A percentile compares a stretch with the other conserved stretches of the same genome.
These are phyloP conservation scores for Pseudochirops corinnae DNA, from an alignment of 2,797 vertebrate species.

Conservation along the genomic window DNA sequence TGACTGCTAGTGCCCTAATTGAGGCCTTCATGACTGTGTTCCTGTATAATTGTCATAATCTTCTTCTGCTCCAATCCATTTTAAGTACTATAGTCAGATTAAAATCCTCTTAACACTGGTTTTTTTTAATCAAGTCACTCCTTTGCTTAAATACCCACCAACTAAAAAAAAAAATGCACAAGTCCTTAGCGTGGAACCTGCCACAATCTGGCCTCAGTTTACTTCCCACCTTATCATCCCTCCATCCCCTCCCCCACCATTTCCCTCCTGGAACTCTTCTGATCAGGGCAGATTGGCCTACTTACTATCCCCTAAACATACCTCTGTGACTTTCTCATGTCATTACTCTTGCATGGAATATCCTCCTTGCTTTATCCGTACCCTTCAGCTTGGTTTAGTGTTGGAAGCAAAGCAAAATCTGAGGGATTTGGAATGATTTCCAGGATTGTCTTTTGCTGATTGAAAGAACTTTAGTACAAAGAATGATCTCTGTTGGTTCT, in stretches of 20 bases:
- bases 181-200: not conserved
- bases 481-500: constrained; percentile 34
- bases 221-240: not conserved
- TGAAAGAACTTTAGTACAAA: constrained; percentile 35
- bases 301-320: not conserved
- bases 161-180: not conserved
- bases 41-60: not conserved
- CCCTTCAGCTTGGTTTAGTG: not conserved
- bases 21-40: not conserved
- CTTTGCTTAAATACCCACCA: not conserved
- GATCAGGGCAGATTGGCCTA: not conserved
- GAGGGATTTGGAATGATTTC: constrained; percentile 13
- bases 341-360: not conserved
- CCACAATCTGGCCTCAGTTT: not conserved
- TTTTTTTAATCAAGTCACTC: not conserved
- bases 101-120: not conserved
- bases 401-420: not conserved
- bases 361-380: not conserved
- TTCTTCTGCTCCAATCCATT: not conserved
- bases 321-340: not conserved
- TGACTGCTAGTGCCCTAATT: not conserved
- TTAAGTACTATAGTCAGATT: not conserved
- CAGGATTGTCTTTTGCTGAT: constrained; percentile 14
- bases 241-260: not conserved
- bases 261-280: not conserved